Evolutionary conservation across 2,113 vertebrate species (phyloP).

Genomic region (Atherinomorus stipes): DNA sequence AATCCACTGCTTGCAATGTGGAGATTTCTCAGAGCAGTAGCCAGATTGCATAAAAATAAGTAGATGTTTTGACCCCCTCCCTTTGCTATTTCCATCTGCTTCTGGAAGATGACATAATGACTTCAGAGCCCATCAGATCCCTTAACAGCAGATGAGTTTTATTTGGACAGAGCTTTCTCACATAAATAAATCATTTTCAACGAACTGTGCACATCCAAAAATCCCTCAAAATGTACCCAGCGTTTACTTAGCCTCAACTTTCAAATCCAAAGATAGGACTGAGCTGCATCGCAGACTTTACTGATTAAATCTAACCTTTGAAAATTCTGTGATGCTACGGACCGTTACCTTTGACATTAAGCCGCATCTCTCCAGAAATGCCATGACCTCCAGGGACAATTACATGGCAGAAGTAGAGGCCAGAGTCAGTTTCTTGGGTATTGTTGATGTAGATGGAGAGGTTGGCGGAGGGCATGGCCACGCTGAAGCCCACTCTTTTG

Average conservation of each 20-base stretch:
- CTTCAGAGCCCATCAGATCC: constrained; percentile 34
- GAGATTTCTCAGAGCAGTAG: constrained; percentile 24
- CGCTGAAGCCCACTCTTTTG: constrained; percentile 83
- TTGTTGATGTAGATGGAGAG: constrained; percentile 89
- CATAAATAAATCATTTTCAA: constrained; percentile 30
- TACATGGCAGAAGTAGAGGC: constrained; percentile 87
- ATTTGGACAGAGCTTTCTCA: constrained; percentile 25
- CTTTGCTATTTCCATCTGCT: constrained; percentile 49
- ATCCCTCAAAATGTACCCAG: constrained; percentile 31
- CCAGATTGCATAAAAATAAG: constrained; percentile 20
- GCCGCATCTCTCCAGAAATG: constrained; percentile 75
- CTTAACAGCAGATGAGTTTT: constrained; percentile 49
- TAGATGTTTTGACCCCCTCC: constrained; percentile 5
- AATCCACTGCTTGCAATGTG: constrained; percentile 45
- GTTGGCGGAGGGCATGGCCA: constrained; percentile 82
- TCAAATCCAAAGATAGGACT: constrained; percentile 3
- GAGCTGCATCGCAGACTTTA: background rate
- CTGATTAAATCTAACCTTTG: constrained; percentile 54
- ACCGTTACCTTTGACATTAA: constrained; percentile 87
- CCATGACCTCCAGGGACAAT: constrained; percentile 76
- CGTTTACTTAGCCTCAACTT: constrained; percentile 5
- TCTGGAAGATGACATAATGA: constrained; percentile 45
- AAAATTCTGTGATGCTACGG: constrained; percentile 13
- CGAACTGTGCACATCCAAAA: constrained; percentile 11
- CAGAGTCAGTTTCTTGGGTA: constrained; percentile 87